A percentile compares a stretch with the other conserved stretches of the same genome.
Evolutionary conservation across 2,888 invertebrate genomes (phyloP).

Genomic region (Agonum fuliginosum): DNA sequence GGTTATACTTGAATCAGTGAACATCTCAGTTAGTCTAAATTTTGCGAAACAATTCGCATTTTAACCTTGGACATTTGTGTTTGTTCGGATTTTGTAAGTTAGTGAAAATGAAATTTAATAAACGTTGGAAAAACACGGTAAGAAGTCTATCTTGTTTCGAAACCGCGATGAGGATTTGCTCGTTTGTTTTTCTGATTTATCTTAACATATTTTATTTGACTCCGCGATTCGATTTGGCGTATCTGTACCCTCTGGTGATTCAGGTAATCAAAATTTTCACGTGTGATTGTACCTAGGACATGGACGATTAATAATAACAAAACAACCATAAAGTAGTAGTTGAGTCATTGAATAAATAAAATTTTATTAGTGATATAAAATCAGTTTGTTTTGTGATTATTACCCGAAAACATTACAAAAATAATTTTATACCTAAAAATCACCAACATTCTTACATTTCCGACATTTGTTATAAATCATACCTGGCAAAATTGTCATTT

Average conservation of each 20-base stretch:
- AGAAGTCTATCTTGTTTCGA: slow-evolving; percentile 43
- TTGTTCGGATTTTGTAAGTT: slow-evolving; percentile 17
- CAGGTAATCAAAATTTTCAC: slow-evolving; percentile 51
- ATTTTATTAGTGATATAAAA: not conserved
- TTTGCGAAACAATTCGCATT: slow-evolving; percentile 6
- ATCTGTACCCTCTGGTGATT: slow-evolving; percentile 23
- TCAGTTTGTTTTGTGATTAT: slow-evolving; percentile 31
- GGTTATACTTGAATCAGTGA: slow-evolving; percentile 27
- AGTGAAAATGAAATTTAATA: slow-evolving; percentile 56
- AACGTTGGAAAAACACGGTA: slow-evolving; percentile 50
- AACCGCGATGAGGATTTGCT: slow-evolving; percentile 18
- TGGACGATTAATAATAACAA: slow-evolving; percentile 30
- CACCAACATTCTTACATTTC: not conserved
- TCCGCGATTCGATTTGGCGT: slow-evolving; percentile 8
- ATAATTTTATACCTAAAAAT: too few relatives aligned
- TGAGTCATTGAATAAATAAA: slow-evolving; percentile 23
- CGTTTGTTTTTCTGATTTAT: slow-evolving; percentile 23
- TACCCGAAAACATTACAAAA: not conserved
- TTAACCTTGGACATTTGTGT: slow-evolving; percentile 18
- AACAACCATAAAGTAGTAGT: not conserved
- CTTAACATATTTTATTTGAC: slow-evolving; percentile 13
- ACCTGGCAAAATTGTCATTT: too few relatives aligned
- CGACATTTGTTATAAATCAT: too few relatives aligned
- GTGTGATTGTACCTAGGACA: too few relatives aligned
- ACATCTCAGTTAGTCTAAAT: slow-evolving; percentile 47